Base-by-base conservation (phyloP, 2,797 vertebrate genomes). In the Clamator glandarius region DNA sequence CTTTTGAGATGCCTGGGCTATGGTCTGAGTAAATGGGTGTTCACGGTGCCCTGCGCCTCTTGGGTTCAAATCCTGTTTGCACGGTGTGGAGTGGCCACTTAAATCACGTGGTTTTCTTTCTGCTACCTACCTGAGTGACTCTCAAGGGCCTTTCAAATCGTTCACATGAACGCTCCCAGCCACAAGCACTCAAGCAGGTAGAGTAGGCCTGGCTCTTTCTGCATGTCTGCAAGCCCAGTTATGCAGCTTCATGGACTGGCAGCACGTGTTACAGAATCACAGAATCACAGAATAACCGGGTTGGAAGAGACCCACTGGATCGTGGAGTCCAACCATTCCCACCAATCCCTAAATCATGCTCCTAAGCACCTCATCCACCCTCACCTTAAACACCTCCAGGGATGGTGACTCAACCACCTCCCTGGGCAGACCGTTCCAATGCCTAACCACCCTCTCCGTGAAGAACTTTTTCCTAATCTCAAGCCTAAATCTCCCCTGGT, bases 71-170 rank as follows among this genome's bases (percentile, higher is more conserved):
- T 18, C 46, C 52, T 50, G 6, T 79, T 90, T 54, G 35, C 89
- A 39, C 31, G 74, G 80, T 54, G 52, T 24, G 8, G 67, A 95
- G 91, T 33, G 85, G 76, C 58, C 91, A 80, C 89, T 90, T 64
- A 28, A 85, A 42, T n/a, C 77, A 64, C 50, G 63, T 15, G 84
- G 8, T 39, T 92, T 70, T 78, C 78, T 48, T 85, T 69, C 78
- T 95, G 75, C 72, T 61, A 9, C 61, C 67, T 29, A 35, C 3
- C 31, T 4, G 78, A 95, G 89, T 9, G 78, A 74, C 57, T 85
- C 75, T 87, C 2, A 1, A 89, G 72, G 54, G 66, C 54, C 39
- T 88, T 64, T 48, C 46, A 35, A 59, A 57, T 2, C 57, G 5
- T 44, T 44, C 85, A n/a, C 0, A 0, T 66, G 75, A 36, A 63